Percentiles rank a stretch among this genome's conserved stretches.
phyloP scores from a whole-genome alignment of 2,888 invertebrate species.

The Thymelicus lineola region DNA sequence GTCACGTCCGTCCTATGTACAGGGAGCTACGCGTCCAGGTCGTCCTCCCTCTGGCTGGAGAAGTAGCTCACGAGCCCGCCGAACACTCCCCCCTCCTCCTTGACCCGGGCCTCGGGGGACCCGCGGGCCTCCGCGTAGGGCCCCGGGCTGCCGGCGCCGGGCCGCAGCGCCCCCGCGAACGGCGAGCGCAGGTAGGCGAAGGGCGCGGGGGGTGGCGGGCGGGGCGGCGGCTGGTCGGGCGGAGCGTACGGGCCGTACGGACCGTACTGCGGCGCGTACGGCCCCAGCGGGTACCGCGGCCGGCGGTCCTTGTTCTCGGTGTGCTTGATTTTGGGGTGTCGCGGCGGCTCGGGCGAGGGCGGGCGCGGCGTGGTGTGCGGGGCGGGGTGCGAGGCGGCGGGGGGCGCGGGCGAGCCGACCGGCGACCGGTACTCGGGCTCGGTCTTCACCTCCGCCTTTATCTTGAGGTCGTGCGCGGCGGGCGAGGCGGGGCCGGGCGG shows the following conservation, averaged over 20 bases:
- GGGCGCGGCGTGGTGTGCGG: conserved; percentile 56
- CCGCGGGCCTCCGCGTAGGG: conserved; percentile 41
- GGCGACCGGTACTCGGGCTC: conserved; percentile 77
- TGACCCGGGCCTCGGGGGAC: conserved; percentile 42
- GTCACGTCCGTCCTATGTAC: conserved; percentile 8
- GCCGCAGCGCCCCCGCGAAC: conserved; percentile 38
- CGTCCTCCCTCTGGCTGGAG: conserved; percentile 95
- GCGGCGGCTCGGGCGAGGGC: conserved; percentile 60
- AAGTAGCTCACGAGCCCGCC: conserved; percentile 96
- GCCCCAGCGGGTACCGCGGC: conserved; percentile 74
- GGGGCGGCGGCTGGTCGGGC: conserved; percentile 41
- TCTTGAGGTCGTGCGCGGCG: conserved; percentile 56
- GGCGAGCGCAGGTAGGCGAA: conserved; percentile 40
- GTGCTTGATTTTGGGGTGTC: conserved; percentile 76
- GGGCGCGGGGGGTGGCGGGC: conserved; percentile 35
- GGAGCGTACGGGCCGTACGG: conserved; percentile 79
- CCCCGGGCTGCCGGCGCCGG: conserved; percentile 37
- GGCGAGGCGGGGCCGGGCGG: conserved; percentile 42
- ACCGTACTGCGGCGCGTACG: conserved; percentile 79
- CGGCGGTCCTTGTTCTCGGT: conserved; percentile 77
- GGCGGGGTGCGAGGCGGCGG: conserved; percentile 56
- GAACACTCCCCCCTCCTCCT: conserved; percentile 89
- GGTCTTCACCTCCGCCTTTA: conserved; percentile 79
- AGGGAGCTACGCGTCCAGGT: conserved; percentile 87
- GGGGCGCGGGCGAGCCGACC: conserved; percentile 58